phyloP scores from a whole-genome alignment of 2,888 invertebrate species.

The Euplexia lucipara region DNA sequence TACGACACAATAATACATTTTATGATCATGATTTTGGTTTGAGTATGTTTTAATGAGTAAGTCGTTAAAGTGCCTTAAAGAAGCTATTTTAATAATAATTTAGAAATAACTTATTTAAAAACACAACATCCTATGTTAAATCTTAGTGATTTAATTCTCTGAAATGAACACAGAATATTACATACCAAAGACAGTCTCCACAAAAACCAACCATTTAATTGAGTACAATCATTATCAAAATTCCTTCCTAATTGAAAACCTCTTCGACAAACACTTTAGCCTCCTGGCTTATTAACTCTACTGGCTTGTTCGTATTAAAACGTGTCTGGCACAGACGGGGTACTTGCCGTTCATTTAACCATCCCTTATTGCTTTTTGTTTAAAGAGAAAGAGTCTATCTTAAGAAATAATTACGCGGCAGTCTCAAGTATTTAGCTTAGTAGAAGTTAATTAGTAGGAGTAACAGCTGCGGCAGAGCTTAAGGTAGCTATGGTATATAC shows the following conservation, averaged over 20 bases:
- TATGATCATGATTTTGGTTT: no score
- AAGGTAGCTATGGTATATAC: slow-evolving; percentile 40
- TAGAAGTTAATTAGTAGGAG: slow-evolving; percentile 82
- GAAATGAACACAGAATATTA: background rate
- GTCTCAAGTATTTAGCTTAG: slow-evolving; percentile 78
- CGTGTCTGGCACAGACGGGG: slow-evolving; percentile 48
- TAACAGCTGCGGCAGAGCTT: slow-evolving; percentile 73
- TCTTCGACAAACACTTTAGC: slow-evolving; percentile 38
- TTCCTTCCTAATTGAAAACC: slow-evolving; percentile 45
- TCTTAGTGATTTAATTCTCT: accelerated
- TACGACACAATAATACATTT: no score
- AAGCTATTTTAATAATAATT: no score
- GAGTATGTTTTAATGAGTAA: no score
- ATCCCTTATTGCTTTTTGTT: slow-evolving; percentile 66
- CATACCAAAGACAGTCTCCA: background rate
- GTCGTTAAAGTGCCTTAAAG: no score
- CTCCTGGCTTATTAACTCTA: slow-evolving; percentile 49
- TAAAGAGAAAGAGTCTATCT: slow-evolving; percentile 65
- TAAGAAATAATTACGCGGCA: slow-evolving; percentile 71
- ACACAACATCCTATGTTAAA: background rate
- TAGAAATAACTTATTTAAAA: no score
- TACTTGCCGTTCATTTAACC: slow-evolving; percentile 65
- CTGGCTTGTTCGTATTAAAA: slow-evolving; percentile 53
- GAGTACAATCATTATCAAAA: slow-evolving; percentile 36
- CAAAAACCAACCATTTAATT: slow-evolving; percentile 18